Evolutionary conservation across 2,113 vertebrate species (phyloP).

Genomic region (Casuarius casuarius): DNA sequence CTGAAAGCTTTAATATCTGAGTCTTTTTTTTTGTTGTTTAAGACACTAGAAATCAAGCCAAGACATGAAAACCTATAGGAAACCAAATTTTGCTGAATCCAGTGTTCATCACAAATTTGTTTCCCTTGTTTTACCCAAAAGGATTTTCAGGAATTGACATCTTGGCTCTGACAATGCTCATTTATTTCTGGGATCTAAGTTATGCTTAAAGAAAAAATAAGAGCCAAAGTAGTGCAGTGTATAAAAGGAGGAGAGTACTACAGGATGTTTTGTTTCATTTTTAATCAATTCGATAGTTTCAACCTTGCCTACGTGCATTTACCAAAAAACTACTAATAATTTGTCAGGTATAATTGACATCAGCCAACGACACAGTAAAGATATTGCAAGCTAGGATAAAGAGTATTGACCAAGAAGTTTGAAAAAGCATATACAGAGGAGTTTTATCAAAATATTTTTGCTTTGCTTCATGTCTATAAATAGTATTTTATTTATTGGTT

Average conservation of each 20-base stretch:
- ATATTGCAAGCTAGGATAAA: neutral
- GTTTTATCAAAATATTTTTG: neutral
- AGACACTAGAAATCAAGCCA: neutral
- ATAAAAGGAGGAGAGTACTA: neutral
- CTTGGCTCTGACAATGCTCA: neutral
- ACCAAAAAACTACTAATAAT: neutral
- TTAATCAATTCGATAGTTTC: neutral
- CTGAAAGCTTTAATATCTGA: neutral
- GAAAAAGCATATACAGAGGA: neutral
- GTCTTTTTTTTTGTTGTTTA: neutral
- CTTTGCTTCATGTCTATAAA: neutral
- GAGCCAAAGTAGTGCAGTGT: neutral
- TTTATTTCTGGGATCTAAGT: neutral
- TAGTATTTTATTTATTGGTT: neutral
- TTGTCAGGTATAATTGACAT: neutral
- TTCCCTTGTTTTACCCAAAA: constrained; percentile 14
- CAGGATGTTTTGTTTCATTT: neutral
- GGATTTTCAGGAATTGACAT: neutral
- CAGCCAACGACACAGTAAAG: neutral
- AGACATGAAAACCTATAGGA: neutral
- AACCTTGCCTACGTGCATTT: neutral
- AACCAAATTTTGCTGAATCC: neutral
- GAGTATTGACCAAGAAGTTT: neutral
- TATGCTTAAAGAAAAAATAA: neutral
- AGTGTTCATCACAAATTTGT: neutral